Evolutionary conservation across 2,888 invertebrate genomes (phyloP).

Genomic region (Lomographa bimaculata): DNA sequence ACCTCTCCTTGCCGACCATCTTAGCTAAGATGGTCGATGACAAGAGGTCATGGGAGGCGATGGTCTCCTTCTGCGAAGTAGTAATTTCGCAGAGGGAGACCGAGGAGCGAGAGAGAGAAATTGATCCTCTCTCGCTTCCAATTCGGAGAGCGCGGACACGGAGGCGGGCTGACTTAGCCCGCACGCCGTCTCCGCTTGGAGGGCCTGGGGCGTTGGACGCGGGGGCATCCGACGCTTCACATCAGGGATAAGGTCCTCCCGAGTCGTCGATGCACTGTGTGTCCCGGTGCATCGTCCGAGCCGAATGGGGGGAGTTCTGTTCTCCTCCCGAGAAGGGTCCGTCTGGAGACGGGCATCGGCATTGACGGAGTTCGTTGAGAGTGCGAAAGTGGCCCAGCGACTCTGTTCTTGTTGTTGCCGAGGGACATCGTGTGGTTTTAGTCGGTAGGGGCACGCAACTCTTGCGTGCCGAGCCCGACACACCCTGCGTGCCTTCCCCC

Average conservation of each 20-base stretch:
- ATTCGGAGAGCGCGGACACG: not conserved
- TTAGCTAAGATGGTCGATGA: constrained; percentile 1
- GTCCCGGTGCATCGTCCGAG: too few relatives aligned
- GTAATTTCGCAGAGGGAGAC: constrained; percentile 5
- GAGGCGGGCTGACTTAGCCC: not conserved
- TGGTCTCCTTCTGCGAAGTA: constrained; percentile 2
- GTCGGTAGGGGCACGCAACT: too few relatives aligned
- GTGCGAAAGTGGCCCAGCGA: too few relatives aligned
- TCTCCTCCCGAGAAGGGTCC: too few relatives aligned
- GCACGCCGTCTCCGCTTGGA: not conserved
- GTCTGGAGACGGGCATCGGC: too few relatives aligned
- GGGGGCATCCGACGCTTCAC: too few relatives aligned
- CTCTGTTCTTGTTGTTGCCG: too few relatives aligned
- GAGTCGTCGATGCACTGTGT: not conserved
- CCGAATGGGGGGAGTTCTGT: too few relatives aligned
- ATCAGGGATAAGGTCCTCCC: too few relatives aligned
- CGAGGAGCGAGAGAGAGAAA: constrained; percentile 6
- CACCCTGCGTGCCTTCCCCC: not conserved
- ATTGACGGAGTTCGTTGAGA: too few relatives aligned
- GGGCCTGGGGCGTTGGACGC: not conserved
- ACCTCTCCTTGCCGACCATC: constrained; percentile 5
- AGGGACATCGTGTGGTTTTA: too few relatives aligned
- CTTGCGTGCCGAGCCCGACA: too few relatives aligned
- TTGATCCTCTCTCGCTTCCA: not conserved
- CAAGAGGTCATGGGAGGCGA: constrained; percentile 4